Base-by-base conservation (phyloP, 2,113 vertebrate genomes). In the Percina caprodes region DNA sequence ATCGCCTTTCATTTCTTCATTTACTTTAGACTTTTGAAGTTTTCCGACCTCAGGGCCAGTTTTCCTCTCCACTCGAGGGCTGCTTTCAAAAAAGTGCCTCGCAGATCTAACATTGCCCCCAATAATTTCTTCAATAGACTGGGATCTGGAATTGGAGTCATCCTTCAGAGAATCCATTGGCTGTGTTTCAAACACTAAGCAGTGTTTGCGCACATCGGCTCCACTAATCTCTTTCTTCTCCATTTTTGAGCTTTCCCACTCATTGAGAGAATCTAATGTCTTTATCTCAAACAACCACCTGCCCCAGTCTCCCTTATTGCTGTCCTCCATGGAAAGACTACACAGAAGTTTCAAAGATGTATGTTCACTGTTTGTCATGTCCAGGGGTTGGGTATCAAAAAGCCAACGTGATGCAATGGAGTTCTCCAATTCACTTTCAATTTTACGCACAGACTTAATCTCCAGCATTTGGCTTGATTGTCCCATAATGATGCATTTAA, bases 201-300 rank as follows among this genome's bases (percentile, higher is more conserved):
- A 96, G 81, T 98, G 97, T 85, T 95, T 95, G 54, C 94, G 95
- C 12, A 97, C 97, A 89, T 98, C 96, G 6, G 95, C 86, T 42
- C 97, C 96, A 46, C 93, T 56, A 18, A 97, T 92, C 66, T 93
- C 93, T 86, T 96, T 96, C 30, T 93, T 98, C 87, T 96, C 89
- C 16, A 45, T 42, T 45, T 88, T 85, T 59, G 88, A 90, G 24
- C 86, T 84, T 71, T 96, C 94, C 91, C 94, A 94, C 26, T 96
- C 93, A 26, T 91, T 86, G 66, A 96, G 94, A 60, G 94, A 95
- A 81, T 96, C 95, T 33, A 96, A 79, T 30, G 95, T 95, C 74
- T 96, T 95, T 51, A 95, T 97, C 94, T 98, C 96, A 95, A 96
- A 98, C 78, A 98, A 80, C 96, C 95, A 96, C 89, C 96, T 96